These are phyloP conservation scores for Selene dorsalis DNA, from an alignment of 2,797 vertebrate species.

Conservation along the genomic window DNA sequence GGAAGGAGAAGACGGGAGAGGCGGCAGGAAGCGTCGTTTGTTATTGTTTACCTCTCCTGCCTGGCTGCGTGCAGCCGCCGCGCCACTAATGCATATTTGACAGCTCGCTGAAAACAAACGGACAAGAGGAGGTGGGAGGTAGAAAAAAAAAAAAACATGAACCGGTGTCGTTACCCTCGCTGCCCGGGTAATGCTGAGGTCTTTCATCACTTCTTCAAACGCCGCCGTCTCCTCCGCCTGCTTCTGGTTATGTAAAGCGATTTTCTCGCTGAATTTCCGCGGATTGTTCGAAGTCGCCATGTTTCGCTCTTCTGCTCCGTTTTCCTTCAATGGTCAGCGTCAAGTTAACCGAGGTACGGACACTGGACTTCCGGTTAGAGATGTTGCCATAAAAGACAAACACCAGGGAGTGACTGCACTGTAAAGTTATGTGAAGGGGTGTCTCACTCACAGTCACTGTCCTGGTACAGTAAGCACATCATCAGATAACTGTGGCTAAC, in stretches of 20 bases:
- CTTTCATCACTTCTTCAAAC: slow-evolving; percentile 95
- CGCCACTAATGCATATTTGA: slow-evolving; percentile 65
- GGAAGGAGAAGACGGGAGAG: background rate
- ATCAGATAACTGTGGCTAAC: background rate
- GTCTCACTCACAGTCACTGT: background rate
- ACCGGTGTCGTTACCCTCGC: slow-evolving; percentile 86
- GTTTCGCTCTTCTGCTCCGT: slow-evolving; percentile 89
- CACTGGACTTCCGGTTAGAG: slow-evolving; percentile 57
- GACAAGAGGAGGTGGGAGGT: background rate
- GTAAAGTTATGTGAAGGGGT: background rate
- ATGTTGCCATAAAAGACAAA: background rate
- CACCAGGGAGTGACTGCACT: background rate
- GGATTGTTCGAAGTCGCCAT: slow-evolving; percentile 96
- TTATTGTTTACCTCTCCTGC: slow-evolving; percentile 84
- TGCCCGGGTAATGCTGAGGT: slow-evolving; percentile 91
- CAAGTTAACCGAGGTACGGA: slow-evolving; percentile 26
- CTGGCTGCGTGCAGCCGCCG: slow-evolving; percentile 64
- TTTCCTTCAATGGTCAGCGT: slow-evolving; percentile 69
- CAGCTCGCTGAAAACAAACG: slow-evolving; percentile 71
- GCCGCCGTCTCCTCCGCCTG: slow-evolving; percentile 95
- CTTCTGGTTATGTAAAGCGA: slow-evolving; percentile 93
- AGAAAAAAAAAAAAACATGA: background rate
- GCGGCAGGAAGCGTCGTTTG: slow-evolving; percentile 76
- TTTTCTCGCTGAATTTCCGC: slow-evolving; percentile 97
- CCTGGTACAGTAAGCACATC: too few species aligned